phyloP scores from a whole-genome alignment of 2,888 invertebrate genomes.

The Gibbula magus region DNA sequence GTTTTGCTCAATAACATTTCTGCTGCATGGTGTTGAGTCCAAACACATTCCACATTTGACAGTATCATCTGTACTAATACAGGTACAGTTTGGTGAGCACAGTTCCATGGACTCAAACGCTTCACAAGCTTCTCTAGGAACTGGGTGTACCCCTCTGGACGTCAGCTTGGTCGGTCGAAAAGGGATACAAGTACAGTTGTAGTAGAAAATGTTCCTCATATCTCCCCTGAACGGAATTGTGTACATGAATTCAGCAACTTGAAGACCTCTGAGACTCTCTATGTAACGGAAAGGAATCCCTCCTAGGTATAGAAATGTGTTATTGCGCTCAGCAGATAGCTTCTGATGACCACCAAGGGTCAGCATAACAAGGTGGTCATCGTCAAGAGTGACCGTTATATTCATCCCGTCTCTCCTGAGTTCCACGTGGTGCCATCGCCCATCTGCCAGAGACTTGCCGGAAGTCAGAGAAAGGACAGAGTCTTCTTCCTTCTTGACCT shows the following conservation, averaged over 20 bases:
- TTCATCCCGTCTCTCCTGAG: conserved; percentile 75
- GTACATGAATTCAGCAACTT: conserved; percentile 57
- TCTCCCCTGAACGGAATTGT: conserved; percentile 57
- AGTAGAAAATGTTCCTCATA: conserved; percentile 70
- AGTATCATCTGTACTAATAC: background rate
- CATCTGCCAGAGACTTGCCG: conserved; percentile 69
- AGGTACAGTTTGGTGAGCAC: background rate
- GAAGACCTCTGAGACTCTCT: conserved; percentile 43
- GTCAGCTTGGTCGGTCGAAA: conserved; percentile 52
- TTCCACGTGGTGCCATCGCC: conserved; percentile 65
- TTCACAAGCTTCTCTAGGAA: conserved; percentile 60
- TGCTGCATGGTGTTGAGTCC: background rate
- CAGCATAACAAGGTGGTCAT: conserved; percentile 45
- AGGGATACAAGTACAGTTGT: conserved; percentile 69
- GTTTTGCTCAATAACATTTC: too few species aligned
- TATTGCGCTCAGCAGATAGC: conserved; percentile 45
- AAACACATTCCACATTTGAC: background rate
- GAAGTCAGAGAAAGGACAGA: conserved; percentile 57
- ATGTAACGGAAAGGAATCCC: conserved; percentile 59
- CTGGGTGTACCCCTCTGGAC: conserved; percentile 44
- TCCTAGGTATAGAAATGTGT: conserved; percentile 70
- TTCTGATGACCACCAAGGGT: background rate
- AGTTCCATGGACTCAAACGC: background rate
- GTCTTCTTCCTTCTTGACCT: conserved; percentile 66
- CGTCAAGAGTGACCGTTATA: conserved; percentile 66